These are phyloP conservation scores for Pantherophis vulpinus DNA, from an alignment of 2,797 vertebrate genomes.

Conservation along the genomic window DNA sequence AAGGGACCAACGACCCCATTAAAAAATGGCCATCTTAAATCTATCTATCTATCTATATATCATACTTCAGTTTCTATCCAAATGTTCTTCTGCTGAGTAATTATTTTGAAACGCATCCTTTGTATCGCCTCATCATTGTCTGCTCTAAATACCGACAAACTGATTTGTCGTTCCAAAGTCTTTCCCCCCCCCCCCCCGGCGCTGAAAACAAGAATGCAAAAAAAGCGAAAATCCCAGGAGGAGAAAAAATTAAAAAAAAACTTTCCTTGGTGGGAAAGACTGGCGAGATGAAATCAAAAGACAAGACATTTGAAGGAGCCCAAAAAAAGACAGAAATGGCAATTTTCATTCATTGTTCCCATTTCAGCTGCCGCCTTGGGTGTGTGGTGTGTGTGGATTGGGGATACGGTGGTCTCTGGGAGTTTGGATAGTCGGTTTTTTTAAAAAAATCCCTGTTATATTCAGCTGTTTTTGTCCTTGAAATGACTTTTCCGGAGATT, in stretches of 20 bases:
- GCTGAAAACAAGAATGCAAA: no score
- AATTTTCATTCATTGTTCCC: background rate
- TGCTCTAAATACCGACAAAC: background rate
- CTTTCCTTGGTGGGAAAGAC: no score
- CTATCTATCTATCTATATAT: background rate
- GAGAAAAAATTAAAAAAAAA: background rate
- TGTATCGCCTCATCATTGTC: fast-evolving
- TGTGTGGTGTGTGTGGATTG: background rate
- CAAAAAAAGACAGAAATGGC: background rate
- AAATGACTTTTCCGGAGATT: conserved; percentile 4
- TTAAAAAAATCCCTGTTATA: background rate
- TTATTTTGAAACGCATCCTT: background rate
- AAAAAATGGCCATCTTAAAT: background rate
- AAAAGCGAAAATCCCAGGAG: background rate
- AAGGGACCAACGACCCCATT: background rate
- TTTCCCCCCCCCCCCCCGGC: background rate
- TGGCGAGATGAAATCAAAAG: background rate
- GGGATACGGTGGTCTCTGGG: background rate
- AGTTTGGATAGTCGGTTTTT: background rate
- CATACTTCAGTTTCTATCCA: background rate
- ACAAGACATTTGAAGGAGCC: background rate
- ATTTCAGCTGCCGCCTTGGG: background rate
- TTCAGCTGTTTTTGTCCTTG: background rate
- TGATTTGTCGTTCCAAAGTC: background rate
- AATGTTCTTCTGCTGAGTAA: no score